Percentiles rank a stretch among this genome's conserved stretches.
phyloP scores from a whole-genome alignment of 1,140 invertebrate genomes.

The Pseudomyrmex dendroicus region DNA sequence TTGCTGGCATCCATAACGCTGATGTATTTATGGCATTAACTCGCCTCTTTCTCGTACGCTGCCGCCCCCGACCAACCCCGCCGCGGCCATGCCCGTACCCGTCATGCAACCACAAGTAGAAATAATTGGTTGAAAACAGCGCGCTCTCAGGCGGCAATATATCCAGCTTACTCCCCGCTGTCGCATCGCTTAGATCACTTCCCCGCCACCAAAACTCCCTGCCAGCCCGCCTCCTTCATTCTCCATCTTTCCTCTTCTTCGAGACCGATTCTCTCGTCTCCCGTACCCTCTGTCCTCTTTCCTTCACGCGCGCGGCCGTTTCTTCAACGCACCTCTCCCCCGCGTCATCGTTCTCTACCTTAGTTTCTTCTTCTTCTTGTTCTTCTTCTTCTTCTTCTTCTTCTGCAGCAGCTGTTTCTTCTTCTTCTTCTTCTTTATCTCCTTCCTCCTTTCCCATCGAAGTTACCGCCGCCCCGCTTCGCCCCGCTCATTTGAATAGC shows the following conservation, averaged over 20 bases:
- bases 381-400: constrained; percentile 35
- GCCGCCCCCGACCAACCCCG: constrained; percentile 71
- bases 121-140: constrained; percentile 85
- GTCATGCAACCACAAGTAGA: constrained; percentile 84
- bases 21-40: constrained; percentile 85
- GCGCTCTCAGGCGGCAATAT: constrained; percentile 83
- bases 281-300: constrained; percentile 20
- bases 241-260: constrained; percentile 66
- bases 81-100: constrained; percentile 76
- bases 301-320: constrained; percentile 49
- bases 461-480: constrained; percentile 51
- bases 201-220: constrained; percentile 80
- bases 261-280: constrained; percentile 65
- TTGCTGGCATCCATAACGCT: constrained; percentile 85
- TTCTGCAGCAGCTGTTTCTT: constrained; percentile 32
- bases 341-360: constrained; percentile 43
- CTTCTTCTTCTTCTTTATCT: constrained; percentile 26
- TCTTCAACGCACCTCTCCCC: constrained; percentile 41
- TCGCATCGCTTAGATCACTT: constrained; percentile 84
- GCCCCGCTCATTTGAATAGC: constrained; percentile 80
- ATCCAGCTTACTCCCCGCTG: constrained; percentile 85
- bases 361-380: constrained; percentile 38
- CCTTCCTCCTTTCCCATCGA: constrained; percentile 27
- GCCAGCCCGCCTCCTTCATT: constrained; percentile 49
- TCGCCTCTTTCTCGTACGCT: constrained; percentile 82